Evolutionary conservation across 2,797 vertebrate genomes (phyloP).

Genomic region (Aphelocoma californica): DNA sequence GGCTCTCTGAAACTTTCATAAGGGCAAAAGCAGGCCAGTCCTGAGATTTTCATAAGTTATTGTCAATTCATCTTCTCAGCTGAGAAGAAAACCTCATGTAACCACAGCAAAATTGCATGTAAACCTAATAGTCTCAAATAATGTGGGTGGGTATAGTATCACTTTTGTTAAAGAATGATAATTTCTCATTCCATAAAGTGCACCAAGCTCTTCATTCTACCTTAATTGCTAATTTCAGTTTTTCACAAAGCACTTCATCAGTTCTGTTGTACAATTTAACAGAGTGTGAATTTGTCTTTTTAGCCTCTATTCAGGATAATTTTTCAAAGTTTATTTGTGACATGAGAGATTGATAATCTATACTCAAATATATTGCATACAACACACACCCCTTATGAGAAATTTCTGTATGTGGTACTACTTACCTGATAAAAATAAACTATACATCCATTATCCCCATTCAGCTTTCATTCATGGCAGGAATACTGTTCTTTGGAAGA

Average conservation of each 20-base stretch:
- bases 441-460: background rate
- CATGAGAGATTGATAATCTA: background rate
- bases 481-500: background rate
- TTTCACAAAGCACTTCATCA: background rate
- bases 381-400: background rate
- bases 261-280: background rate
- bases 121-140: background rate
- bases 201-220: background rate
- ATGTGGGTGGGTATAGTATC: background rate
- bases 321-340: background rate
- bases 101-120: background rate
- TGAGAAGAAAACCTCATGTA: background rate
- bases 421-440: background rate
- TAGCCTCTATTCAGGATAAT: background rate
- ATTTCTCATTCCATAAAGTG: background rate
- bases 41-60: background rate
- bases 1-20: background rate
- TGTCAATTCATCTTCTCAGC: background rate
- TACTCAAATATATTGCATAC: background rate
- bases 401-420: background rate
- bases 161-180: background rate
- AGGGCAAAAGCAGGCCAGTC: background rate
- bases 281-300: background rate
- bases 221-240: background rate
- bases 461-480: background rate